Percentiles rank a stretch among this genome's conserved stretches.
Evolutionary conservation across 2,797 vertebrate species (phyloP).

Genomic region (Fistularia tabacaria): DNA sequence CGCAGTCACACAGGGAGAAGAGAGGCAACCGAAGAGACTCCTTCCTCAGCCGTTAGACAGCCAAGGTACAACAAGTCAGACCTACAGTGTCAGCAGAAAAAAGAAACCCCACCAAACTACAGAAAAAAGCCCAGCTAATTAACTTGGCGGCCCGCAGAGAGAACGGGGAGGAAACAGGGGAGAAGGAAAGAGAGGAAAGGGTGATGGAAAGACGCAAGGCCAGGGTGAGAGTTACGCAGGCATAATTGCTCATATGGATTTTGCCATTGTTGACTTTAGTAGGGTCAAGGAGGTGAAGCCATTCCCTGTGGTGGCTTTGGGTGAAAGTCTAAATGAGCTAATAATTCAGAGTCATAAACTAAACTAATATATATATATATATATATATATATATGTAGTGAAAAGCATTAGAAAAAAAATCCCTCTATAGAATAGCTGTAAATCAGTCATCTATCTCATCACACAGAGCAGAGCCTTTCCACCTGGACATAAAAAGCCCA

Average conservation of each 20-base stretch:
- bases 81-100: slow-evolving; percentile 33
- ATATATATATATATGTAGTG: background rate
- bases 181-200: slow-evolving; percentile 17
- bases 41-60: slow-evolving; percentile 26
- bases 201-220: slow-evolving; percentile 23
- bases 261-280: slow-evolving; percentile 62
- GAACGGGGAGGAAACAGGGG: slow-evolving; percentile 1
- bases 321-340: slow-evolving; percentile 61
- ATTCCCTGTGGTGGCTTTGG: slow-evolving; percentile 45
- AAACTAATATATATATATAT: slow-evolving; percentile 42
- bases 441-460: slow-evolving; percentile 47
- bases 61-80: slow-evolving; percentile 18
- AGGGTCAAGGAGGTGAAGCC: slow-evolving; percentile 50
- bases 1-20: slow-evolving; percentile 12
- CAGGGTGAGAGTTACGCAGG: slow-evolving; percentile 33
- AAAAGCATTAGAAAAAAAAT: slow-evolving; percentile 42
- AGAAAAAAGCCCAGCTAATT: slow-evolving; percentile 41
- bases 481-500: no score
- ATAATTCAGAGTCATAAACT: slow-evolving; percentile 64
- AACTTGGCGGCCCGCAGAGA: slow-evolving; percentile 25
- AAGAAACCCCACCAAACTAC: slow-evolving; percentile 4
- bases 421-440: slow-evolving; percentile 47
- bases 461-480: slow-evolving; percentile 15
- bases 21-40: slow-evolving; percentile 7
- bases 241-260: slow-evolving; percentile 67